phyloP scores from a whole-genome alignment of 2,888 invertebrate genomes.

The Polylopha cassiicola region DNA sequence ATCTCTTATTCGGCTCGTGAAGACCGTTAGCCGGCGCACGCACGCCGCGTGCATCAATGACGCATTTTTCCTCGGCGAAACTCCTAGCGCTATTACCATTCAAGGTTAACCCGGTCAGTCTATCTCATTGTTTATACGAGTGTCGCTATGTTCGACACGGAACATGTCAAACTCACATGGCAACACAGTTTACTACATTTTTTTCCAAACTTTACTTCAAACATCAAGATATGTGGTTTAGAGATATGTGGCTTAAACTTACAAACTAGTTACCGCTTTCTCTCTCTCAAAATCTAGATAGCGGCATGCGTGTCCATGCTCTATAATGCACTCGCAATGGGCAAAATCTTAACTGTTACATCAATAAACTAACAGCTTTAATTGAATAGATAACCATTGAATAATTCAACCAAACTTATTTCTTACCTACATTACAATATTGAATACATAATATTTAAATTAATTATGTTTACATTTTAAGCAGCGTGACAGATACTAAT shows the following conservation, averaged over 20 bases:
- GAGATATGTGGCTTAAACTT: neutral
- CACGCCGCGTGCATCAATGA: constrained; percentile 72
- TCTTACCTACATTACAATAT: neutral
- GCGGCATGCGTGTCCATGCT: constrained; percentile 46
- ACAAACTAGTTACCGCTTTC: constrained; percentile 27
- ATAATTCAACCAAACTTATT: neutral
- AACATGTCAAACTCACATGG: constrained; percentile 15
- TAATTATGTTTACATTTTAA: constrained; percentile 16
- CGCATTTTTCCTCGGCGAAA: constrained; percentile 73
- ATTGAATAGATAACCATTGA: constrained; percentile 36
- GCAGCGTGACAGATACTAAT: constrained; percentile 31
- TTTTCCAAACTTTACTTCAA: neutral
- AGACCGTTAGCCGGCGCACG: constrained; percentile 72
- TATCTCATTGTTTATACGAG: constrained; percentile 66
- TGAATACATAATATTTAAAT: neutral
- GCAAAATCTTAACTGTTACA: constrained; percentile 48
- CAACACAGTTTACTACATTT: constrained; percentile 2
- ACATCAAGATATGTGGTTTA: neutral
- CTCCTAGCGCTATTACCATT: constrained; percentile 71
- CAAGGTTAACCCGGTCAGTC: constrained; percentile 74
- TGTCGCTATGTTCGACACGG: constrained; percentile 39
- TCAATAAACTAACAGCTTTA: constrained; percentile 49
- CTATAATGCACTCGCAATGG: constrained; percentile 42
- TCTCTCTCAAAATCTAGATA: constrained; percentile 45
- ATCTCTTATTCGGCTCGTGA: constrained; percentile 72